phyloP scores from a whole-genome alignment of 1,140 invertebrate genomes.

The Eueides isabella region DNA sequence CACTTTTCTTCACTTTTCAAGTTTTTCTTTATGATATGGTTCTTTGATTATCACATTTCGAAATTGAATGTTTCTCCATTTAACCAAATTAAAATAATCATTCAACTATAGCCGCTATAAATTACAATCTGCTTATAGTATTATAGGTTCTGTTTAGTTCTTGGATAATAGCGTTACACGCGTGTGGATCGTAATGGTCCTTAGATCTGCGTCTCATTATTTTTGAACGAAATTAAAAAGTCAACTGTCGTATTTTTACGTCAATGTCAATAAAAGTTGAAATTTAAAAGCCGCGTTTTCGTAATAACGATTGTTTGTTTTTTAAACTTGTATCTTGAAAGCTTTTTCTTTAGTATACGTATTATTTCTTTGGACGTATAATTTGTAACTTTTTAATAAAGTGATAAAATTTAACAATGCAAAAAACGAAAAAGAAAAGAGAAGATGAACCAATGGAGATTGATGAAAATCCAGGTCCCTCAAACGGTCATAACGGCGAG shows the following conservation, averaged over 20 bases:
- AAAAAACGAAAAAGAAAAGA: constrained; percentile 57
- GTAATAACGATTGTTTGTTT: constrained; percentile 13
- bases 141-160: too few species aligned
- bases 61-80: too few species aligned
- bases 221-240: not conserved
- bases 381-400: not conserved
- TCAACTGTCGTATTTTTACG: not conserved
- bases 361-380: not conserved
- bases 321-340: constrained; percentile 19
- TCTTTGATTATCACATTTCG: too few species aligned
- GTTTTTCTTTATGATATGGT: too few species aligned
- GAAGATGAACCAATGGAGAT: constrained; percentile 70
- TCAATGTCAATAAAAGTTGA: constrained; percentile 21
- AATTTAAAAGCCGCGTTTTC: constrained; percentile 31
- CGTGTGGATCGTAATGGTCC: too few species aligned
- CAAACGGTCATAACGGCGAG: constrained; percentile 44
- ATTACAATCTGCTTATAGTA: too few species aligned
- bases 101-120: too few species aligned
- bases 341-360: not conserved
- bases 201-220: too few species aligned
- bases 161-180: too few species aligned
- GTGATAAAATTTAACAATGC: constrained; percentile 46
- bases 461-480: constrained; percentile 47
- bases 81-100: too few species aligned
- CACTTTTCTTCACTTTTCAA: too few species aligned